Evolutionary conservation across 2,113 vertebrate genomes (phyloP).

Genomic region (Embiotoca jacksoni): DNA sequence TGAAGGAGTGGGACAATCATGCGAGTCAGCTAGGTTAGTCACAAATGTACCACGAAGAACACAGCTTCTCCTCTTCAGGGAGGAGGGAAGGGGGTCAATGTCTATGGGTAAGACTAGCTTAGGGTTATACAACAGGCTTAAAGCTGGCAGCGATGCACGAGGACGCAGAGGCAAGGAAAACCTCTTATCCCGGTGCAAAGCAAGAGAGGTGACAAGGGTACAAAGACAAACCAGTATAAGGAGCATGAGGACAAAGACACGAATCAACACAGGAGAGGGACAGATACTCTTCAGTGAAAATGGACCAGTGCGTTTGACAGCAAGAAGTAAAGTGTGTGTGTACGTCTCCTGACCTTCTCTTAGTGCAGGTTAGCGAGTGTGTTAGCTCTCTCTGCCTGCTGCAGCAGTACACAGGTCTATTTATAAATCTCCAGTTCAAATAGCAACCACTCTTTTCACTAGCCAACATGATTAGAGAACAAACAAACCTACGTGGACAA

Average conservation of each 20-base stretch:
- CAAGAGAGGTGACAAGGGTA: neutral
- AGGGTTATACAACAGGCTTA: constrained; percentile 61
- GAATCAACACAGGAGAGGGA: neutral
- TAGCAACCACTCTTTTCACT: constrained; percentile 64
- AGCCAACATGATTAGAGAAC: constrained; percentile 59
- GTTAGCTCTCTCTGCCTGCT: constrained; percentile 54
- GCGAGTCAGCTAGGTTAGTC: neutral
- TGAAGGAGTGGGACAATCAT: neutral
- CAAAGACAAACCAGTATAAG: constrained; percentile 11
- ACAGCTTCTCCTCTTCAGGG: neutral
- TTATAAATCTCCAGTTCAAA: constrained; percentile 77
- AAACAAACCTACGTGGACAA: constrained; percentile 61
- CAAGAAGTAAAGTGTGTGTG: constrained; percentile 1
- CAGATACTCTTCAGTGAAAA: constrained; percentile 41
- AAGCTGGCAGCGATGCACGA: constrained; percentile 9
- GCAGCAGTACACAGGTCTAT: constrained; percentile 69
- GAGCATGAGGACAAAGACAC: neutral
- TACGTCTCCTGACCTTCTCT: constrained; percentile 63
- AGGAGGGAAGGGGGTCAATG: constrained; percentile 2
- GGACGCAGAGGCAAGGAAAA: constrained; percentile 37
- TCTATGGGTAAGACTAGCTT: constrained; percentile 49
- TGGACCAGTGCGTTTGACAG: constrained; percentile 56
- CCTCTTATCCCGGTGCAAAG: constrained; percentile 30
- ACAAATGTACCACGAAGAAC: constrained; percentile 9
- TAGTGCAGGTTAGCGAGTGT: constrained; percentile 48